A percentile compares a stretch with the other conserved stretches of the same genome.
Evolutionary conservation across 2,888 invertebrate species (phyloP).

Genomic region (Disparrhopalites patrizii): DNA sequence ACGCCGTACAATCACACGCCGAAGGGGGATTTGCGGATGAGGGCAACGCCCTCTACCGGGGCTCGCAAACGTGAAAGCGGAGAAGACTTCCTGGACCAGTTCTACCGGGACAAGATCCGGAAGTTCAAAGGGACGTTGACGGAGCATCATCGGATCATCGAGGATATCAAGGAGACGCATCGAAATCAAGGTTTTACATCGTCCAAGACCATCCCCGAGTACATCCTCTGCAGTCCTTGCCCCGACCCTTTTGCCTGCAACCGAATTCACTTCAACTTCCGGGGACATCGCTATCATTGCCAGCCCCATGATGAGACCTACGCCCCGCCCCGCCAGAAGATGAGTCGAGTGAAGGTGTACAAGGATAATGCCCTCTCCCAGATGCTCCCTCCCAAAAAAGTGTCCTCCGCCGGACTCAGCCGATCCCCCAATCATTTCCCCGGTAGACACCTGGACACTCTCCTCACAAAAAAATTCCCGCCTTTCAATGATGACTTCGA

Average conservation of each 20-base stretch:
- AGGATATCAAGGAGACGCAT: neutral
- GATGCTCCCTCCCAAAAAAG: no score
- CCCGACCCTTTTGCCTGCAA: neutral
- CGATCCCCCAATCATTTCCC: slow-evolving; percentile 10
- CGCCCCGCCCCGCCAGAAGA: neutral
- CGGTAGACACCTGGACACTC: neutral
- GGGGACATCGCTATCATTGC: slow-evolving; percentile 6
- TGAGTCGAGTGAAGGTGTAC: neutral
- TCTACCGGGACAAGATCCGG: neutral
- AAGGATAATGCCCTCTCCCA: neutral
- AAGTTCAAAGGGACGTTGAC: neutral
- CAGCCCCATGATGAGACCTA: neutral
- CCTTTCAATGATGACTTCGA: neutral
- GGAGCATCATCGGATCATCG: neutral
- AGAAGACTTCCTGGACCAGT: neutral
- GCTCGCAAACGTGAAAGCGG: neutral
- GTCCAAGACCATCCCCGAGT: neutral
- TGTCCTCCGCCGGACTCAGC: neutral
- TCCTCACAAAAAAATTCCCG: slow-evolving; percentile 1
- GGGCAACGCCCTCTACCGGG: neutral
- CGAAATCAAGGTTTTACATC: neutral
- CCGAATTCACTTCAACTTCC: neutral
- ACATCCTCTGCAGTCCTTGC: neutral
- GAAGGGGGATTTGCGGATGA: neutral
- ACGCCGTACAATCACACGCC: neutral